Conservation (phyloP, 2,888 invertebrate species). For the Endotricha flammealis region DNA sequence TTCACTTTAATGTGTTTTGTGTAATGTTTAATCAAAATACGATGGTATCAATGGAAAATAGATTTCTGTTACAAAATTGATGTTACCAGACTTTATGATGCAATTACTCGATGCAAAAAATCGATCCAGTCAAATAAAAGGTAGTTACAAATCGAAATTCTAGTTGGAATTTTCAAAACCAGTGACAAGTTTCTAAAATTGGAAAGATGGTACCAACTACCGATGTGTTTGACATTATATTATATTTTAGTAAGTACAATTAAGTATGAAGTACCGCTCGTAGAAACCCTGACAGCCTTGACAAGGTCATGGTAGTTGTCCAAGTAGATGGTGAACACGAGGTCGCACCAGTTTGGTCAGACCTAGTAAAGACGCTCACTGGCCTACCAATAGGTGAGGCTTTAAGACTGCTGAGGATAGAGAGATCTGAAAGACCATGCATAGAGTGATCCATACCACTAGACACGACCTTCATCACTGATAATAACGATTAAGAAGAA, state of each 20-base stretch:
- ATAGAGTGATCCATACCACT: not conserved
- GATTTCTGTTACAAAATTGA: no score
- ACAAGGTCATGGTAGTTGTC: not conserved
- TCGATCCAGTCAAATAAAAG: no score
- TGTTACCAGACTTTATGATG: no score
- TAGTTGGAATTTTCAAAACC: no score
- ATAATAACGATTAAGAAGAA: not conserved
- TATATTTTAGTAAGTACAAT: no score
- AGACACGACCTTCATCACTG: not conserved
- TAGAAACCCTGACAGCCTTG: not conserved
- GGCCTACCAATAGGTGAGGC: not conserved
- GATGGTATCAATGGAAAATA: no score
- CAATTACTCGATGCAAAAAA: no score
- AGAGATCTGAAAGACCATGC: not conserved
- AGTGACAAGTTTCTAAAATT: no score
- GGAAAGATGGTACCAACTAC: no score
- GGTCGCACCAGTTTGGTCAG: not conserved
- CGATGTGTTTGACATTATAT: not conserved
- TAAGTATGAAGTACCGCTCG: not conserved
- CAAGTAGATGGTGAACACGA: not conserved
- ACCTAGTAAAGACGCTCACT: not conserved
- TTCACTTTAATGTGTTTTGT: slow-evolving; percentile 34
- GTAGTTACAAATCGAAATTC: no score
- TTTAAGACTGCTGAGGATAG: not conserved
- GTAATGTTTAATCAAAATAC: slow-evolving; percentile 4